Conservation (phyloP, 2,888 invertebrate genomes). For the Drosophila pegasa region DNA sequence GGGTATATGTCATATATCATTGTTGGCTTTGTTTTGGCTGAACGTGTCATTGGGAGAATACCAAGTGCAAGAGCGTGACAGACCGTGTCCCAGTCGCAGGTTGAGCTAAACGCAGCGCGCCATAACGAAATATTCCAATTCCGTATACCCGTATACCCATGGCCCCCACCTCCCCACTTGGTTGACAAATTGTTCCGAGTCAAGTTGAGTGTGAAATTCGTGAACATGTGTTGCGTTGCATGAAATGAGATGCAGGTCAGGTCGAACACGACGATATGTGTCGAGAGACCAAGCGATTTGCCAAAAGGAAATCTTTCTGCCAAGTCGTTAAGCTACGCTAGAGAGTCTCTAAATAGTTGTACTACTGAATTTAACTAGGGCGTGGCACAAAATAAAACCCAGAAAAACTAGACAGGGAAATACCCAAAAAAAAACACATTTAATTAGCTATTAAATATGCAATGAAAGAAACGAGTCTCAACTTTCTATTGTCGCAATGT, state of each 20-base stretch:
- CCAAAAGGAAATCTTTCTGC: not conserved
- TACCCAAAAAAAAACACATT: constrained; percentile 12
- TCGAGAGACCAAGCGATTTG: constrained; percentile 33
- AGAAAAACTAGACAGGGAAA: constrained; percentile 18
- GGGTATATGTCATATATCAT: constrained; percentile 4
- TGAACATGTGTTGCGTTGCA: constrained; percentile 24
- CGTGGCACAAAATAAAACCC: constrained; percentile 42
- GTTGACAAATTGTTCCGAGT: constrained; percentile 42
- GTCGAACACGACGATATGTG: constrained; percentile 19
- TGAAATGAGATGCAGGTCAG: constrained; percentile 73
- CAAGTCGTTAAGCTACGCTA: not conserved
- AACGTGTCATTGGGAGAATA: constrained; percentile 43
- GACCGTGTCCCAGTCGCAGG: constrained; percentile 12
- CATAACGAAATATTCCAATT: constrained; percentile 32
- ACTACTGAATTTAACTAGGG: constrained; percentile 51
- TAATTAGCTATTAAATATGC: constrained; percentile 69
- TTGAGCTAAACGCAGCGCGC: constrained; percentile 37
- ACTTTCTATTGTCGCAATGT: constrained; percentile 21
- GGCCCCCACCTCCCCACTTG: not conserved
- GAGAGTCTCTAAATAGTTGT: not conserved
- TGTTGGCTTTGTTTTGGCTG: constrained; percentile 6
- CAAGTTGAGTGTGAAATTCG: constrained; percentile 37
- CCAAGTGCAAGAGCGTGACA: constrained; percentile 60
- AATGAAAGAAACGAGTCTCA: not conserved
- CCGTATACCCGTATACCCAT: constrained; percentile 1